Conservation (phyloP, 2,888 invertebrate species). For the Metalampra italica region DNA sequence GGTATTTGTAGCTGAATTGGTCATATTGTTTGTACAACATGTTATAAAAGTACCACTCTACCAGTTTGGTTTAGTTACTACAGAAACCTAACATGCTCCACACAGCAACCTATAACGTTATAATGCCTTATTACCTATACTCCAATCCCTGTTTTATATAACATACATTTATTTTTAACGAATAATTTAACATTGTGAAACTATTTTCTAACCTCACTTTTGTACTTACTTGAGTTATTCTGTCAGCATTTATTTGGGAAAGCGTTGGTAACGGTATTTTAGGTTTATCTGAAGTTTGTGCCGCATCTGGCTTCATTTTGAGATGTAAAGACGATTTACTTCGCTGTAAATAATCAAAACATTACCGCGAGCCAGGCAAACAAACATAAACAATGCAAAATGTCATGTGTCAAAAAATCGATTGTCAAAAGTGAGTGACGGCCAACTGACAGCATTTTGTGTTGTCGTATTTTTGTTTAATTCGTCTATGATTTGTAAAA, state of each 20-base stretch:
- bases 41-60: no score
- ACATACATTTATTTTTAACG: background rate
- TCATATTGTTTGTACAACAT: no score
- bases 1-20: no score
- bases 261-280: conserved; percentile 86
- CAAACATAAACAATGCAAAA: conserved; percentile 19
- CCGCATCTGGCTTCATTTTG: conserved; percentile 57
- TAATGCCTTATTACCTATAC: no score
- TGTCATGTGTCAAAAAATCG: conserved; percentile 14
- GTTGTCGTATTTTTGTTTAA: no score
- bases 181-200: conserved; percentile 23
- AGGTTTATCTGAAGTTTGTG: conserved; percentile 52
- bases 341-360: conserved; percentile 17
- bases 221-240: conserved; percentile 88
- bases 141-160: no score
- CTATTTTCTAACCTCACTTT: conserved; percentile 37
- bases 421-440: background rate
- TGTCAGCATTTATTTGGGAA: conserved; percentile 93
- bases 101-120: no score
- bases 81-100: no score
- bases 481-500: no score
- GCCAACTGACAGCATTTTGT: no score
- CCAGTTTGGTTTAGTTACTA: no score
- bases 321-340: conserved; percentile 4
- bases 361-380: conserved; percentile 13